Evolutionary conservation across 2,888 invertebrate species (phyloP).

Genomic region (Tipula vernalis): DNA sequence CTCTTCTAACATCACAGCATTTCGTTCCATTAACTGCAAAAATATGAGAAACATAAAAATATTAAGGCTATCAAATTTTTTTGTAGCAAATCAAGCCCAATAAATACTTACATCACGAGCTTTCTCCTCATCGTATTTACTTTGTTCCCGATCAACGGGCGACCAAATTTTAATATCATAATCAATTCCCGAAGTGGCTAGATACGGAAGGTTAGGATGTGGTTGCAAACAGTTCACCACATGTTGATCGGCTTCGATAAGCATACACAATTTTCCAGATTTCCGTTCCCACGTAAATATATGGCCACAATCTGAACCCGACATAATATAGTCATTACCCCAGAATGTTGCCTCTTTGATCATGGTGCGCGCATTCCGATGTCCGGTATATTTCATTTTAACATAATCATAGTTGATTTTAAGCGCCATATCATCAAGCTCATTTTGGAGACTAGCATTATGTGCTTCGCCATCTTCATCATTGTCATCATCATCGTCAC

Average conservation of each 20-base stretch:
- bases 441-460: constrained; percentile 19
- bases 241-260: constrained; percentile 68
- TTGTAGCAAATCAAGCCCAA: neutral
- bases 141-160: constrained; percentile 42
- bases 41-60: neutral
- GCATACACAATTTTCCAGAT: constrained; percentile 56
- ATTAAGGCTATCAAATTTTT: neutral
- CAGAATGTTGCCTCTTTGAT: constrained; percentile 80
- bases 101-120: constrained; percentile 47
- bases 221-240: constrained; percentile 78
- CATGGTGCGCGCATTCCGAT: constrained; percentile 68
- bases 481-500: constrained; percentile 12
- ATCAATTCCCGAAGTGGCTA: constrained; percentile 80
- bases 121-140: constrained; percentile 43
- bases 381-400: constrained; percentile 59
- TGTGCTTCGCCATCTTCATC: constrained; percentile 21
- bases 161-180: constrained; percentile 78
- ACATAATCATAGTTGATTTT: constrained; percentile 33
- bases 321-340: constrained; percentile 69
- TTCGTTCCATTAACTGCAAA: constrained; percentile 56
- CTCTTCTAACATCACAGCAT: constrained; percentile 74
- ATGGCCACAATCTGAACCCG: constrained; percentile 82
- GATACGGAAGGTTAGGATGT: constrained; percentile 59
- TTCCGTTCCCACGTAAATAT: constrained; percentile 70
- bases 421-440: constrained; percentile 17